Base-by-base conservation (phyloP, 2,888 invertebrate species). In the Torymus auratus region DNA sequence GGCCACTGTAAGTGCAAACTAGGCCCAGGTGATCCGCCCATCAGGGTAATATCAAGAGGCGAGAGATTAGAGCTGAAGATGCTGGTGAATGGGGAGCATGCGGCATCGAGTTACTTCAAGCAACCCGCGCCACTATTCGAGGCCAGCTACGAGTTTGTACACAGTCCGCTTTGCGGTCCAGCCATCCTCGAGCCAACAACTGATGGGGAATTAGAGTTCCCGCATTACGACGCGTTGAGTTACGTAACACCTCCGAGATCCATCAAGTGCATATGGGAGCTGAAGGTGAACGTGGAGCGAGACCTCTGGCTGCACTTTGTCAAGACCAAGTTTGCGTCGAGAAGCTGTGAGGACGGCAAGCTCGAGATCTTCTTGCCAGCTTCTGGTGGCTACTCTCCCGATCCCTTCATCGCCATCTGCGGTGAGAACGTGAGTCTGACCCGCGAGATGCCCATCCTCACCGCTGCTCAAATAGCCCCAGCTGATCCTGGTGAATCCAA, bases 261-360 rank as follows among this genome's bases (percentile, higher is more conserved):
- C 11, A 91, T 92, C 75, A 92, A 95, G 85, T 96, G 96, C 86
- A 95, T 96, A 85, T 96, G 96, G 96, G 96, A 96, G 86, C 92
- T 97, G 62, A 94, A 95, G 84, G 96, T 97, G 13, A 96, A 96
- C 85, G 94, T 95, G 64, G 96, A 96, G 81, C 92, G 96, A 81
- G 97, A 97, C 88, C 93, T 97, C 23, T 97, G 96, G 95, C 91
- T 97, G 50, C 96, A 96, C 88, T 95, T 97, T 86, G 97, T 97
- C 87, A 95, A 96, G 87, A 95, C 96, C 14, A 95, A 96, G 85
- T 96, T 97, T 88, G 95, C 96, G 0, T 96, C 96, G 62, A 94
- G 96, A 61, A 95, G 95, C 81, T 97, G 97, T 88, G 96, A 96
- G 83, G 96, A 96, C 87, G 97, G 97, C 2, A 95, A 96, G 84